Evolutionary conservation across 1,140 invertebrate genomes (phyloP).

Genomic region (Harlomillsia oculata): DNA sequence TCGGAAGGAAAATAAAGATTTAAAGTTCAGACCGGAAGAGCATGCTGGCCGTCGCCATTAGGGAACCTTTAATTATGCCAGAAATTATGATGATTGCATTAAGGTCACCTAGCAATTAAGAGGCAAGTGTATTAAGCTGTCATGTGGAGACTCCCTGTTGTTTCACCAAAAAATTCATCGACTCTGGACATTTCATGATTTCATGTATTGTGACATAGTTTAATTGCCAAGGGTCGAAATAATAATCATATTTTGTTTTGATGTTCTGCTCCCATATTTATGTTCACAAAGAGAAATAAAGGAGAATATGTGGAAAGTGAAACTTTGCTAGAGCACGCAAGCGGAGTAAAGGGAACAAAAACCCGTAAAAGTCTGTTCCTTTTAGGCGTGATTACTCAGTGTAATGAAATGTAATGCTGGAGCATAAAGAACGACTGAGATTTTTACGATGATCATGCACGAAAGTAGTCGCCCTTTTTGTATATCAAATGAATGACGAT

Average conservation of each 20-base stretch:
- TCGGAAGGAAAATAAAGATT: constrained; percentile 14
- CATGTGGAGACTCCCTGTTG: too few relatives aligned
- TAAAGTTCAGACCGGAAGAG: constrained; percentile 6
- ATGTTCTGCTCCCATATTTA: not conserved
- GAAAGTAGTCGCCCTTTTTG: too few relatives aligned
- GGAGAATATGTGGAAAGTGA: constrained; percentile 4
- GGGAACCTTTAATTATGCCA: constrained; percentile 2
- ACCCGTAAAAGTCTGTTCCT: not conserved
- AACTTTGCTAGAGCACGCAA: constrained; percentile 14
- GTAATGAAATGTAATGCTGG: constrained; percentile 12
- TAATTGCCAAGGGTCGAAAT: too few relatives aligned
- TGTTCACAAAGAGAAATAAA: constrained; percentile 2
- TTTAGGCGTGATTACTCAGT: not conserved
- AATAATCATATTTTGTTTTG: constrained; percentile 1
- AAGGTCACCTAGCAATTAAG: too few relatives aligned
- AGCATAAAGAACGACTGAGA: constrained; percentile 5
- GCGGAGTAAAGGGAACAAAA: not conserved
- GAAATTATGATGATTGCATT: constrained; percentile 7
- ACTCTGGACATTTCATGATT: too few relatives aligned
- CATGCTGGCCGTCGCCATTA: not conserved
- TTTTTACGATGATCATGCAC: constrained; percentile 8
- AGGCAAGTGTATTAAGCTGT: too few relatives aligned
- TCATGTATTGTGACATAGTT: too few relatives aligned
- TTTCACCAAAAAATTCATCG: too few relatives aligned
- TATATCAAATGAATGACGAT: too few relatives aligned